These are phyloP conservation scores for Thryonomys swinderianus DNA, from an alignment of 2,113 vertebrate species.

Conservation along the genomic window DNA sequence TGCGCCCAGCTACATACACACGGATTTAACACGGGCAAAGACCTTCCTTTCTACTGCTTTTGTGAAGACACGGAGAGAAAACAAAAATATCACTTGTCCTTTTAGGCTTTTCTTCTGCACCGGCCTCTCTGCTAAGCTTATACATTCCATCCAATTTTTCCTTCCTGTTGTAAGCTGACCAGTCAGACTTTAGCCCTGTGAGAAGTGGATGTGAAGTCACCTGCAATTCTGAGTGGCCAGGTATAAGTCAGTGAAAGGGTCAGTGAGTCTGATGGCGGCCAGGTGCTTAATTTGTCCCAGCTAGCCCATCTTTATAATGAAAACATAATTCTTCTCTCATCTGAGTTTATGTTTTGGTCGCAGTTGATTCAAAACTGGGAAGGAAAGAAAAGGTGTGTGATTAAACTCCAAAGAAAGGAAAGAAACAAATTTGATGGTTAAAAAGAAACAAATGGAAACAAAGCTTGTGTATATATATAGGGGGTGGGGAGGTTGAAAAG, in stretches of 20 bases:
- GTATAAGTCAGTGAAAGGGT: constrained; percentile 6
- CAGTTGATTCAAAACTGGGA: constrained; percentile 29
- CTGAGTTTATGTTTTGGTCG: constrained; percentile 44
- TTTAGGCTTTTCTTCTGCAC: background rate
- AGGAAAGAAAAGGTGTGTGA: background rate
- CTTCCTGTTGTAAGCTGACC: background rate
- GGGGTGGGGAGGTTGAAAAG: too few relatives aligned
- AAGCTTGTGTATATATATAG: too few relatives aligned
- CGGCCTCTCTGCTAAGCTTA: background rate
- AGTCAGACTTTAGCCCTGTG: background rate
- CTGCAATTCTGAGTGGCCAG: background rate
- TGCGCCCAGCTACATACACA: background rate
- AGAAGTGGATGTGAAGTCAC: rapidly evolving
- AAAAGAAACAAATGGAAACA: too few relatives aligned
- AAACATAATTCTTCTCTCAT: background rate
- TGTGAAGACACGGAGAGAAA: background rate
- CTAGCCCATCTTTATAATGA: constrained; percentile 37
- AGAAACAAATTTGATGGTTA: too few relatives aligned
- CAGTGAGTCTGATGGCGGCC: background rate
- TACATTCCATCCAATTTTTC: background rate
- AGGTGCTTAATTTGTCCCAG: constrained; percentile 16
- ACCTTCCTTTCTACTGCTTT: background rate
- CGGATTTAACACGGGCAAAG: background rate
- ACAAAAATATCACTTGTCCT: background rate
- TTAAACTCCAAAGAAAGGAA: background rate